Conservation (phyloP, 2,113 vertebrate genomes). For the Salvelinus sp. region DNA sequence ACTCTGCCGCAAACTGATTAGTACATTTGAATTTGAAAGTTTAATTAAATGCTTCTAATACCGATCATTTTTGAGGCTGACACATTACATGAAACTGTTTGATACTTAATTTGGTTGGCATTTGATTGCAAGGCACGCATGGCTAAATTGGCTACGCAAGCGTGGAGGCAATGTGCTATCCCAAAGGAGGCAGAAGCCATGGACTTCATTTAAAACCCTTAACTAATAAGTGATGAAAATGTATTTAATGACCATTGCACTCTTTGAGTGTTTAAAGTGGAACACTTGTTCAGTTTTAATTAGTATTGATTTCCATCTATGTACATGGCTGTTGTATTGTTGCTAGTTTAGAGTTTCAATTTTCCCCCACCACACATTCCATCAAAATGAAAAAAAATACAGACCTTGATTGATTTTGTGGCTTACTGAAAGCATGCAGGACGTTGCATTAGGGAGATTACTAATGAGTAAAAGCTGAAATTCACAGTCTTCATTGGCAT, state of each 20-base stretch:
- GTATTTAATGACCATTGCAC: constrained; percentile 80
- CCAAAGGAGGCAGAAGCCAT: constrained; percentile 73
- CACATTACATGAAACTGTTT: constrained; percentile 84
- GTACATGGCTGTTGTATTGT: constrained; percentile 74
- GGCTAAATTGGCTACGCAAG: constrained; percentile 71
- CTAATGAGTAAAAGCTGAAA: too few relatives aligned
- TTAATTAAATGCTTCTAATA: constrained; percentile 90
- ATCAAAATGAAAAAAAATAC: too few relatives aligned
- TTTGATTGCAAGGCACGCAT: constrained; percentile 78
- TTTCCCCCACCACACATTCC: too few relatives aligned
- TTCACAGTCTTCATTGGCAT: not conserved
- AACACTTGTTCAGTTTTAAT: constrained; percentile 90
- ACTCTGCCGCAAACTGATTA: constrained; percentile 76
- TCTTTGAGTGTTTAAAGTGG: constrained; percentile 80
- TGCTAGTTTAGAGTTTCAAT: constrained; percentile 31
- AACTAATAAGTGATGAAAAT: constrained; percentile 85
- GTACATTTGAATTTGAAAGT: constrained; percentile 78
- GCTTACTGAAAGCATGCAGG: too few relatives aligned
- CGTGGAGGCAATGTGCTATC: constrained; percentile 67
- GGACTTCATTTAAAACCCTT: constrained; percentile 78
- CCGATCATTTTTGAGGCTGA: constrained; percentile 81
- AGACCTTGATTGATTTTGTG: too few relatives aligned
- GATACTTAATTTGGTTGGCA: constrained; percentile 81
- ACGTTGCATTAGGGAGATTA: too few relatives aligned
- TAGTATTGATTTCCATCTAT: constrained; percentile 90